Conservation (phyloP, 2,113 vertebrate species). For the Phycodurus eques region DNA sequence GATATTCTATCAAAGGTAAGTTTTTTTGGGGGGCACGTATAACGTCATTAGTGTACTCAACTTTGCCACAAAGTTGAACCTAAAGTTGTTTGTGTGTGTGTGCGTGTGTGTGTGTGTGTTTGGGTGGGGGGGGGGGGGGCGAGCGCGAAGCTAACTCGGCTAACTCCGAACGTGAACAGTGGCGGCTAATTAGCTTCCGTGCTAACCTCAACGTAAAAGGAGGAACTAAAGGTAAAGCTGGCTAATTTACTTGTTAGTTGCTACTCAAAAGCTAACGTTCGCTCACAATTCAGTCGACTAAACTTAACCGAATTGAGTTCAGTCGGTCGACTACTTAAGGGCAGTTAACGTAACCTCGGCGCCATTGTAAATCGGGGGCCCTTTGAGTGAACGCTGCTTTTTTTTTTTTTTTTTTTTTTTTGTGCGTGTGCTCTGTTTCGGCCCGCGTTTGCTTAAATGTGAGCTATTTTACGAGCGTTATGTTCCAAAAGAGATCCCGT, state of each 20-base stretch:
- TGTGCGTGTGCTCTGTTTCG: not conserved
- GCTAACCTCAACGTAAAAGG: constrained; percentile 47
- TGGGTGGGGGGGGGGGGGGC: not conserved
- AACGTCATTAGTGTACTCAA: not conserved
- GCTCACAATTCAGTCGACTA: not conserved
- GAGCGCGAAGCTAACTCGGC: constrained; percentile 16
- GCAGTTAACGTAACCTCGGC: not conserved
- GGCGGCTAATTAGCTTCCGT: constrained; percentile 51
- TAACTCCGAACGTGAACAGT: constrained; percentile 27
- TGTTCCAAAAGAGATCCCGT: not conserved
- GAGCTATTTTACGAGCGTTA: not conserved
- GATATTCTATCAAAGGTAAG: constrained; percentile 50
- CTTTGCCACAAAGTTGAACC: constrained; percentile 50
- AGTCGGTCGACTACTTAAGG: not conserved
- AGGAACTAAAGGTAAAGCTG: constrained; percentile 47
- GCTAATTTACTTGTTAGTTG: constrained; percentile 3
- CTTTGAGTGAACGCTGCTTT: not conserved
- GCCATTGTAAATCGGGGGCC: not conserved
- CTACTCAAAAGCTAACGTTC: not conserved
- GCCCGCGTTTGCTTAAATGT: rapidly evolving
- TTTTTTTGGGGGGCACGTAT: constrained; percentile 11
- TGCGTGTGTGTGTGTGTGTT: constrained; percentile 4
- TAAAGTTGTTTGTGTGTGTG: constrained; percentile 32
- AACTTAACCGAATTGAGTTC: not conserved
- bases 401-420: not conserved